Evolutionary conservation across 2,797 vertebrate species (phyloP).

Genomic region (Ctenochaetus hawaiiensis): DNA sequence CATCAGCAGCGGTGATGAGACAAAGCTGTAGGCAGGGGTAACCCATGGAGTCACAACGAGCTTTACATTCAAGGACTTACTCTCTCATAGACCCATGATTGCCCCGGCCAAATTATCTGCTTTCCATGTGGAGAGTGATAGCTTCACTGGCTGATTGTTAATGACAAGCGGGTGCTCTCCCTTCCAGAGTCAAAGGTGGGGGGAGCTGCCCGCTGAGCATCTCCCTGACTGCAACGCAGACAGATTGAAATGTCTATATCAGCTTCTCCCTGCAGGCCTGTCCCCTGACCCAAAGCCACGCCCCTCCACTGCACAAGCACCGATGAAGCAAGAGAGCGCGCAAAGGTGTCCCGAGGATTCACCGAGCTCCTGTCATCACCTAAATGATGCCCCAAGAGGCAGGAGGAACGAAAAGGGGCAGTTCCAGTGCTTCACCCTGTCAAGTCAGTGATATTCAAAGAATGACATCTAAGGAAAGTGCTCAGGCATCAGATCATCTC

Average conservation of each 20-base stretch:
- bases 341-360: constrained; percentile 43
- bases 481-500: neutral
- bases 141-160: constrained; percentile 69
- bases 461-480: constrained; percentile 6
- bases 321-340: constrained; percentile 32
- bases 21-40: constrained; percentile 18
- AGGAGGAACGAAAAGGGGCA: constrained; percentile 5
- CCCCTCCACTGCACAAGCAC: constrained; percentile 33
- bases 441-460: constrained; percentile 24
- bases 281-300: constrained; percentile 52
- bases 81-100: constrained; percentile 29
- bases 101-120: constrained; percentile 54
- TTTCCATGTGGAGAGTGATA: constrained; percentile 63
- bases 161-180: constrained; percentile 65
- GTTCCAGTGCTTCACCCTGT: constrained; percentile 13
- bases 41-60: constrained; percentile 20
- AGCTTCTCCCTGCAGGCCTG: constrained; percentile 62
- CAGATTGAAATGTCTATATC: constrained; percentile 73
- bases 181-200: constrained; percentile 49
- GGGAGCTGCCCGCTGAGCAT: constrained; percentile 56
- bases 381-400: constrained; percentile 49
- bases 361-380: constrained; percentile 53
- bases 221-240: constrained; percentile 65
- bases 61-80: constrained; percentile 56
- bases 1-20: constrained; percentile 47